Percentiles rank a stretch among this genome's conserved stretches.
These are phyloP conservation scores for Electrona antarctica DNA, from an alignment of 2,113 vertebrate species.

Conservation along the genomic window DNA sequence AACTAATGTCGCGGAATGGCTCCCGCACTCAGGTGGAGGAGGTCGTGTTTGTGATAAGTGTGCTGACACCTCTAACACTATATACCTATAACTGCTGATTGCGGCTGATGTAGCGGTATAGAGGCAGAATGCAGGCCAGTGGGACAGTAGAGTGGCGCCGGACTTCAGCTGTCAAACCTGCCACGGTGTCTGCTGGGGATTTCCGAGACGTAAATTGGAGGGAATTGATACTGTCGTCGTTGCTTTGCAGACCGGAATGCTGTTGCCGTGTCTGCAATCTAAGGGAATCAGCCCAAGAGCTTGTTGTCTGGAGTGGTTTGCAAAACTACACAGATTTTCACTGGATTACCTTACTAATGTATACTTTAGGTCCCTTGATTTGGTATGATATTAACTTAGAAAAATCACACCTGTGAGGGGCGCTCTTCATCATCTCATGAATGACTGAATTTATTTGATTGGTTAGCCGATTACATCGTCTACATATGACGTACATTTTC, in stretches of 20 bases:
- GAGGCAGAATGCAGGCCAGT: conserved; percentile 30
- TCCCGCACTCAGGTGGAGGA: conserved; percentile 49
- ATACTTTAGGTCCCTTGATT: conserved; percentile 5
- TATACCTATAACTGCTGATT: conserved; percentile 26
- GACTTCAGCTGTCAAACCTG: conserved; percentile 64
- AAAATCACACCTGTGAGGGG: too few relatives aligned
- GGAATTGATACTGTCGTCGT: conserved; percentile 61
- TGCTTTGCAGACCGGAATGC: conserved; percentile 57
- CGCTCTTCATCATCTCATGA: too few relatives aligned
- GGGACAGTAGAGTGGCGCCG: conserved; percentile 48
- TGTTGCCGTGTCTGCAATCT: conserved; percentile 58
- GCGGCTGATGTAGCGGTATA: conserved; percentile 39
- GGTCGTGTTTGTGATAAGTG: conserved; percentile 58
- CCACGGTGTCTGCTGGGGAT: conserved; percentile 45
- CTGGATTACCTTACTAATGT: conserved; percentile 11
- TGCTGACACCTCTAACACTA: conserved; percentile 15
- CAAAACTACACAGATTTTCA: conserved; percentile 39
- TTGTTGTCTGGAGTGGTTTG: conserved; percentile 35
- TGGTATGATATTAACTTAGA: background rate
- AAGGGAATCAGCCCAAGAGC: conserved; percentile 52
- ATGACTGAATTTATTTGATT: too few relatives aligned
- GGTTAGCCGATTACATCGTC: too few relatives aligned
- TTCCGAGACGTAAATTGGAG: conserved; percentile 70
- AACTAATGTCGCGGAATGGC: conserved; percentile 70
- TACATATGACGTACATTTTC: too few relatives aligned